Percentiles rank a stretch among this genome's conserved stretches.
These are phyloP conservation scores for Procambarus clarkii DNA, from an alignment of 1,140 invertebrate species.

Conservation along the genomic window DNA sequence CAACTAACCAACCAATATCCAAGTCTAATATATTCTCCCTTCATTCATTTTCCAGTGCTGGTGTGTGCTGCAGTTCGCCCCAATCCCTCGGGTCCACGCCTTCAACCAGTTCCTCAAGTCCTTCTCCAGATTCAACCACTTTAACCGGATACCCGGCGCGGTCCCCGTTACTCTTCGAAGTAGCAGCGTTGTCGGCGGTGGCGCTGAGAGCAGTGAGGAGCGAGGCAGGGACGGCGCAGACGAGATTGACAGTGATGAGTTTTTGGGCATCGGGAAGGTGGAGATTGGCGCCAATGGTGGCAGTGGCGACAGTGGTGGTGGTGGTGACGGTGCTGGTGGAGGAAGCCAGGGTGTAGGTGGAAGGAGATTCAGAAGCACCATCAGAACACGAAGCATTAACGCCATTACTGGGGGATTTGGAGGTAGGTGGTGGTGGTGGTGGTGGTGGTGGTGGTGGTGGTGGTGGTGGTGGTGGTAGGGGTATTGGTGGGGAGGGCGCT, in stretches of 20 bases:
- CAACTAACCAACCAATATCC: too few species aligned
- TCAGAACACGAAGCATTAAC: too few species aligned
- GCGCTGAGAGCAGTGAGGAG: neutral
- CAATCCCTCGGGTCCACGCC: neutral
- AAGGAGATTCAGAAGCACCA: neutral
- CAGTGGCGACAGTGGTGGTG: neutral
- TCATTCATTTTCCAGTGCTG: neutral
- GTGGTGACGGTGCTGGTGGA: neutral
- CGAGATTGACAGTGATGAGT: neutral
- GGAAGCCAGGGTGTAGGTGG: neutral
- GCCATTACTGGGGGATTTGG: too few species aligned
- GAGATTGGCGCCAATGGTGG: neutral
- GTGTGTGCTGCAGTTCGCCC: neutral
- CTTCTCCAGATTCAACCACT: neutral
- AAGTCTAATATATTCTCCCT: neutral
- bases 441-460: neutral
- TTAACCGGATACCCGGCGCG: neutral
- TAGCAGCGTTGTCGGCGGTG: neutral
- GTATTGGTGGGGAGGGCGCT: neutral
- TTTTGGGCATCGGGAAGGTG: neutral
- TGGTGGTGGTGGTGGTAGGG: neutral
- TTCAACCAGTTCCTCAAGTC: neutral
- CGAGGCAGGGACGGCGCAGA: neutral
- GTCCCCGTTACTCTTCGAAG: neutral
- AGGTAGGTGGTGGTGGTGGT: neutral